Conservation (phyloP, 2,888 invertebrate species). For the Sesia apiformis region DNA sequence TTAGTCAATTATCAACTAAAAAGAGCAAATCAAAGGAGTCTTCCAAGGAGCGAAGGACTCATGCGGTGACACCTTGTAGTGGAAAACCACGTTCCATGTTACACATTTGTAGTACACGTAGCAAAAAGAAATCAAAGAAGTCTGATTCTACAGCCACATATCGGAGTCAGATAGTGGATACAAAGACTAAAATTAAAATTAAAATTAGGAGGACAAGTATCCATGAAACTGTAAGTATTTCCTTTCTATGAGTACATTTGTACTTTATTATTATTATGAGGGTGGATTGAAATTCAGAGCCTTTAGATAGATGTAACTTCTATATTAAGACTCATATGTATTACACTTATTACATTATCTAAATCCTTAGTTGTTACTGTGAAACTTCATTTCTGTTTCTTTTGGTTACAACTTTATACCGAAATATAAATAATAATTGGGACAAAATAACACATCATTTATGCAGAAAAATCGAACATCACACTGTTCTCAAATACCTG, state of each 20-base stretch:
- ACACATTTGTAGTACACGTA: conserved; percentile 61
- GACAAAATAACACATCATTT: too few relatives aligned
- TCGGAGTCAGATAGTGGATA: conserved; percentile 78
- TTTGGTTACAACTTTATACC: too few relatives aligned
- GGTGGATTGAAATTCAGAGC: too few relatives aligned
- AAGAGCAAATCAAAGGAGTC: conserved; percentile 56
- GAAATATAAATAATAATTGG: too few relatives aligned
- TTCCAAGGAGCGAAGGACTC: conserved; percentile 48
- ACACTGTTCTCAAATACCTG: too few relatives aligned
- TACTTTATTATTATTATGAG: background rate
- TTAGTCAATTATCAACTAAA: conserved; percentile 72
- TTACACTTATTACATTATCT: too few relatives aligned
- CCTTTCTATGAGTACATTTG: background rate
- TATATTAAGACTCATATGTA: too few relatives aligned
- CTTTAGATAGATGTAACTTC: too few relatives aligned
- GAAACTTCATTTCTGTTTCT: too few relatives aligned
- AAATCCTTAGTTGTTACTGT: too few relatives aligned
- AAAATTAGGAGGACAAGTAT: conserved; percentile 78
- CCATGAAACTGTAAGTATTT: conserved; percentile 48
- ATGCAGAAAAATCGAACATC: too few relatives aligned
- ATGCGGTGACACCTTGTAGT: conserved; percentile 57
- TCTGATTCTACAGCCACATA: conserved; percentile 62
- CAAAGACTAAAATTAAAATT: conserved; percentile 79
- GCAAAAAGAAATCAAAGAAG: conserved; percentile 67
- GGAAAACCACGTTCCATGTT: conserved; percentile 70